These are phyloP conservation scores for Caenorhabditis latens DNA, from an alignment of 1,140 invertebrate species.

Conservation along the genomic window DNA sequence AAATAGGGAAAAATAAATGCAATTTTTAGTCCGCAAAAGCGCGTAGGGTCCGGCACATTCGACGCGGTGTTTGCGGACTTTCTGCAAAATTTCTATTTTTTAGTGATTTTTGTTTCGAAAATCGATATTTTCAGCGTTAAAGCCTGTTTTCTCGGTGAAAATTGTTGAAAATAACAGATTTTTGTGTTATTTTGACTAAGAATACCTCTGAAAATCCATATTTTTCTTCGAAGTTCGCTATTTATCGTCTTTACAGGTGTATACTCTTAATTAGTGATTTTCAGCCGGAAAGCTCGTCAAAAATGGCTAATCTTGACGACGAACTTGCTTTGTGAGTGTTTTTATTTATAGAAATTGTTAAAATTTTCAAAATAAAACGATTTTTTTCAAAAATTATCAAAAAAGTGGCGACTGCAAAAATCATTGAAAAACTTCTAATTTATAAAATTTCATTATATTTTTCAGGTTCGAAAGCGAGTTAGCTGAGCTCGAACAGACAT, in stretches of 20 bases:
- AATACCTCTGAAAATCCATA: too few species aligned
- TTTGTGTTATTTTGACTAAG: too few species aligned
- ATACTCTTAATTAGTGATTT: not conserved
- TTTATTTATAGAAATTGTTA: conserved; percentile 15
- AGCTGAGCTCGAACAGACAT: conserved; percentile 64
- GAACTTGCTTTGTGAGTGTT: conserved; percentile 71
- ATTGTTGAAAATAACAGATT: too few species aligned
- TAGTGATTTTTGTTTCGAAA: not conserved
- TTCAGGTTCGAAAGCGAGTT: conserved; percentile 63
- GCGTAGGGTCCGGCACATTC: not conserved
- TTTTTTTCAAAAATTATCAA: too few species aligned
- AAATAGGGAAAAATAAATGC: conserved; percentile 3
- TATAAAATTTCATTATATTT: conserved; percentile 62
- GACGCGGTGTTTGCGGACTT: conserved; percentile 7
- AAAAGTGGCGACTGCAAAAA: not conserved
- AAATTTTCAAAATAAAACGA: not conserved
- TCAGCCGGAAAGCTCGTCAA: not conserved
- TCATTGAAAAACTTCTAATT: too few species aligned
- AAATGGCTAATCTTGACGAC: conserved; percentile 68
- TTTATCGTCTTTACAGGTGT: not conserved
- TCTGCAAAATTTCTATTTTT: not conserved
- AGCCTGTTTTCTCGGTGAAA: too few species aligned
- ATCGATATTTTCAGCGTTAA: not conserved
- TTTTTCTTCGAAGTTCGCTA: too few species aligned
- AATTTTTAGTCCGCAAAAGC: not conserved